Percentiles rank a stretch among this genome's conserved stretches.
These are phyloP conservation scores for Phengaris alcon DNA, from an alignment of 2,888 invertebrate species.

Conservation along the genomic window DNA sequence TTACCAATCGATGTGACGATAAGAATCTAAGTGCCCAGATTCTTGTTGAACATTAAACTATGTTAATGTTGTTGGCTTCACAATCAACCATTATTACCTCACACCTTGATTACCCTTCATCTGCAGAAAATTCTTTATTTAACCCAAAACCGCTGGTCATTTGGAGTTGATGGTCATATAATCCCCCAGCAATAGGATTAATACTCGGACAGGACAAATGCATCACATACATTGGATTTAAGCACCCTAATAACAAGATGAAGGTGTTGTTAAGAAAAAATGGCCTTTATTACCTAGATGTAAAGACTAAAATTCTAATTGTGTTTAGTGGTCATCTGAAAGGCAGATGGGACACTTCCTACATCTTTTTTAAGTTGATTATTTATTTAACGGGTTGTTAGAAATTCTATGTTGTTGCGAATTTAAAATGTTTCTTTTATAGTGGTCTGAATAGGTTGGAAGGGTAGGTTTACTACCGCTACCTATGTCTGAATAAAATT, in stretches of 20 bases:
- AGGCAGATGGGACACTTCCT: slow-evolving; percentile 25
- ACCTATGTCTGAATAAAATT: too few species aligned
- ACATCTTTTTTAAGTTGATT: slow-evolving; percentile 21
- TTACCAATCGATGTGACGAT: too few species aligned
- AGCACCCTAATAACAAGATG: slow-evolving; percentile 44
- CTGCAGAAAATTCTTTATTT: slow-evolving; percentile 21
- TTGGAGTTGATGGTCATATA: slow-evolving; percentile 47
- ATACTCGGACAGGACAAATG: slow-evolving; percentile 58
- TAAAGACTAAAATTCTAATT: neutral
- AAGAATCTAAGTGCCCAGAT: neutral
- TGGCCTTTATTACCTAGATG: neutral
- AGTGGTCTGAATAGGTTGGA: too few species aligned
- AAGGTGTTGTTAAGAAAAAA: neutral
- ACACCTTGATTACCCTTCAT: neutral
- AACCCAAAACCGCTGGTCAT: slow-evolving; percentile 45
- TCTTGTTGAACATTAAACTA: neutral
- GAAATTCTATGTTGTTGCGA: slow-evolving; percentile 5
- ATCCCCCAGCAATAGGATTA: slow-evolving; percentile 67
- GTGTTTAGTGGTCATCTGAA: slow-evolving; percentile 2
- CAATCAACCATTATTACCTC: neutral
- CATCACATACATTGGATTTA: slow-evolving; percentile 66
- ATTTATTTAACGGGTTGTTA: slow-evolving; percentile 18
- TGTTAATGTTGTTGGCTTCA: neutral
- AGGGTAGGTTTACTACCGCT: too few species aligned
- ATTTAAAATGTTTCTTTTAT: slow-evolving; percentile 3